phyloP scores from a whole-genome alignment of 2,797 vertebrate genomes.

The Odontamblyopus lacepedii region DNA sequence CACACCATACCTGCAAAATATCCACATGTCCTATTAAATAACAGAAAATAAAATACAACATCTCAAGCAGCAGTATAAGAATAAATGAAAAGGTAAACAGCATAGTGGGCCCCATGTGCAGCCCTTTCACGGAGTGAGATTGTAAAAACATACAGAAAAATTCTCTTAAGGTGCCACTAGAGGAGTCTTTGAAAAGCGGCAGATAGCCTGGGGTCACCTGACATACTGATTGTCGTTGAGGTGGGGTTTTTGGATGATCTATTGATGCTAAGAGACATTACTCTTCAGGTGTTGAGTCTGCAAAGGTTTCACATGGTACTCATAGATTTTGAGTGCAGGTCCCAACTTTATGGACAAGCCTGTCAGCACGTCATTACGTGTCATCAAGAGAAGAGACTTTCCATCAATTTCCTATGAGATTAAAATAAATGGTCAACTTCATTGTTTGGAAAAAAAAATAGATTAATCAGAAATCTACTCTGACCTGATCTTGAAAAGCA shows the following conservation, averaged over 20 bases:
- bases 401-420: constrained; percentile 94
- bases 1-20: constrained; percentile 35
- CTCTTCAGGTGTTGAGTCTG: constrained; percentile 97
- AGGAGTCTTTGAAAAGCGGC: constrained; percentile 59
- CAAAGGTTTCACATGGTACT: constrained; percentile 96
- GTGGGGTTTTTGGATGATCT: constrained; percentile 18
- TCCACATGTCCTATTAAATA: constrained; percentile 52
- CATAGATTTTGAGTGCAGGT: constrained; percentile 98
- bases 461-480: neutral
- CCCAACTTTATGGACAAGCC: constrained; percentile 98
- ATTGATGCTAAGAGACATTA: constrained; percentile 82
- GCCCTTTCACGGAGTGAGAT: constrained; percentile 46
- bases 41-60: constrained; percentile 47
- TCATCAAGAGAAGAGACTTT: constrained; percentile 98
- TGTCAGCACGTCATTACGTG: constrained; percentile 96
- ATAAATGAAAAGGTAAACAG: constrained; percentile 67
- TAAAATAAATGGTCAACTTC: constrained; percentile 31
- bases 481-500: constrained; percentile 97
- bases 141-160: constrained; percentile 59
- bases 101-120: constrained; percentile 51
- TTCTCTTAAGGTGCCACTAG: constrained; percentile 64
- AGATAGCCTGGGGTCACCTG: constrained; percentile 66
- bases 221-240: constrained; percentile 70
- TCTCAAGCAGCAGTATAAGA: constrained; percentile 68
- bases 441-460: no score